Evolutionary conservation across 2,888 invertebrate species (phyloP).

Genomic region (Branchipolynoe longqiensis): DNA sequence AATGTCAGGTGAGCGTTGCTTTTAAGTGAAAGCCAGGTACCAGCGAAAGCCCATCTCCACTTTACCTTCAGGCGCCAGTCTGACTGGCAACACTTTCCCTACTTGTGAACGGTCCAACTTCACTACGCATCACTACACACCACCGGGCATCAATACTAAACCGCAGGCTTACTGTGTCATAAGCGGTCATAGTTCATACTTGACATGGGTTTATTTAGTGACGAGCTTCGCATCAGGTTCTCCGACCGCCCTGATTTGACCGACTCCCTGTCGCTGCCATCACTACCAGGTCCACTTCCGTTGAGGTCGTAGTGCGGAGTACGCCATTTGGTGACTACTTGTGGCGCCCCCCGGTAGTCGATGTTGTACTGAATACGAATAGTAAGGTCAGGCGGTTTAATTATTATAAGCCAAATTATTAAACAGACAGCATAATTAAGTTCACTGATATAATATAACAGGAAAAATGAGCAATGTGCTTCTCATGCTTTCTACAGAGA

Average conservation of each 20-base stretch:
- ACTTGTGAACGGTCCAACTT: too few species aligned
- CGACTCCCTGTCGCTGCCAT: constrained; percentile 75
- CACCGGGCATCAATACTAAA: background rate
- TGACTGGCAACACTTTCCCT: constrained; percentile 15
- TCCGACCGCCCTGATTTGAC: constrained; percentile 73
- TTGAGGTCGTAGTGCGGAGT: constrained; percentile 60
- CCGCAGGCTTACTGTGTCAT: constrained; percentile 44
- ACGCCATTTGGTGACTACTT: constrained; percentile 53
- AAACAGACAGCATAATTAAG: too few species aligned
- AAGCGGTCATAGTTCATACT: constrained; percentile 60
- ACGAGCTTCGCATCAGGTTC: constrained; percentile 73
- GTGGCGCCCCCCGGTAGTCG: constrained; percentile 81
- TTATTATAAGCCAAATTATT: too few species aligned
- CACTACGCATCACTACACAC: too few species aligned
- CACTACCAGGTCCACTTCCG: constrained; percentile 65
- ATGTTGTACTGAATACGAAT: constrained; percentile 83
- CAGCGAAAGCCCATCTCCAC: background rate
- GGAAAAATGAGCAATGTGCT: too few species aligned
- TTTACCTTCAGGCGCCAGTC: background rate
- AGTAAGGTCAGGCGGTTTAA: too few species aligned
- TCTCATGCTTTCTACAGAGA: too few species aligned
- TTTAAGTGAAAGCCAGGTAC: background rate
- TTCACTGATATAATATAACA: too few species aligned
- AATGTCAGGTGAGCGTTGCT: too few species aligned
- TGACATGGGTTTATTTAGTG: constrained; percentile 67